phyloP scores from a whole-genome alignment of 2,797 vertebrate genomes.

The Rhynchonycteris naso region DNA sequence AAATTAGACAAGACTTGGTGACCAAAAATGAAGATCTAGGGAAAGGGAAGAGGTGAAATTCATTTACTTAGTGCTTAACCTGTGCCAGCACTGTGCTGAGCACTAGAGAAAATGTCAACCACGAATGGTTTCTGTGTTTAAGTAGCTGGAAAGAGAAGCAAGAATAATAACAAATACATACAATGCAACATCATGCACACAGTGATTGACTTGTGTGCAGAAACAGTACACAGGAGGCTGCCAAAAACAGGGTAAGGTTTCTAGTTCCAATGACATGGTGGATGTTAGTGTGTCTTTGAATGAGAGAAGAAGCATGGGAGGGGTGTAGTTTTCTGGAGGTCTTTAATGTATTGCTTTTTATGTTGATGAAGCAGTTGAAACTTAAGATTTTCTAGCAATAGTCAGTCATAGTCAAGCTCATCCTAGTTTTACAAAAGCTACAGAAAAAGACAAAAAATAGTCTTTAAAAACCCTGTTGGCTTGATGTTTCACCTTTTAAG shows the following conservation, averaged over 20 bases:
- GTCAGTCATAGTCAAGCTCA: neutral
- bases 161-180: neutral
- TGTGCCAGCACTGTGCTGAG: neutral
- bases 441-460: conserved; percentile 26
- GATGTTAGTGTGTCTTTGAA: neutral
- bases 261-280: neutral
- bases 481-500: conserved; percentile 53
- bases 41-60: neutral
- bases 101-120: neutral
- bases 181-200: neutral
- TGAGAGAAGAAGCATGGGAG: neutral
- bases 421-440: conserved; percentile 38
- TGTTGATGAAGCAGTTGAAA: neutral
- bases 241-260: neutral
- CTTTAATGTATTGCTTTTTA: neutral
- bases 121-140: neutral
- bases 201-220: neutral
- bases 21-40: neutral
- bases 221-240: neutral
- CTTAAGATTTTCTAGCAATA: neutral
- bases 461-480: conserved; percentile 3
- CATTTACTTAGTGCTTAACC: neutral
- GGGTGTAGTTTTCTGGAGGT: neutral
- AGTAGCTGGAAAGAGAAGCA: conserved; percentile 5
- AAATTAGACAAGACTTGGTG: neutral